Conservation (phyloP, 2,113 vertebrate species). For the Athene cunicularia region DNA sequence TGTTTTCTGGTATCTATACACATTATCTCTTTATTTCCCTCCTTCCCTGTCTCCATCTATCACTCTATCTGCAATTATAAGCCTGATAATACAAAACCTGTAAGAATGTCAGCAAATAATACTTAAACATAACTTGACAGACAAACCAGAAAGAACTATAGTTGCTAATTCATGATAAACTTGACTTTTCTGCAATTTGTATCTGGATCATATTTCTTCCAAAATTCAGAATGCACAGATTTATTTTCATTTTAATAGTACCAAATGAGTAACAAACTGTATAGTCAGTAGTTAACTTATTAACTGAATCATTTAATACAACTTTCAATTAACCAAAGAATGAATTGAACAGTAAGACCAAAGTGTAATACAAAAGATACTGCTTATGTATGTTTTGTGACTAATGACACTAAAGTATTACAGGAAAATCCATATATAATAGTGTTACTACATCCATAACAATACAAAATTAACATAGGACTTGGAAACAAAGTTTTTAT, state of each 20-base stretch:
- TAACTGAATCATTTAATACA: background rate
- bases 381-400: background rate
- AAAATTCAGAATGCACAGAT: background rate
- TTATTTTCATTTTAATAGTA: background rate
- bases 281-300: background rate
- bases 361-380: background rate
- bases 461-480: background rate
- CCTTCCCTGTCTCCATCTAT: background rate
- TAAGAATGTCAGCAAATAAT: background rate
- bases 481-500: background rate
- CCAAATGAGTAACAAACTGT: background rate
- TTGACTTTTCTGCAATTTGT: background rate
- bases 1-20: background rate
- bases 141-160: background rate
- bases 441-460: background rate
- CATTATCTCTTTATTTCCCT: background rate
- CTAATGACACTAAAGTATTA: background rate
- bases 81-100: background rate
- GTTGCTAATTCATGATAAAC: background rate
- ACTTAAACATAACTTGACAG: background rate
- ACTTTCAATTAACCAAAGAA: background rate
- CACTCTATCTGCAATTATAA: background rate
- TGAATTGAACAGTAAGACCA: background rate
- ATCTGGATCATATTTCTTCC: background rate
- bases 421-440: background rate